Base-by-base conservation (phyloP, 2,888 invertebrate species). In the Hyposoter dolosus region DNA sequence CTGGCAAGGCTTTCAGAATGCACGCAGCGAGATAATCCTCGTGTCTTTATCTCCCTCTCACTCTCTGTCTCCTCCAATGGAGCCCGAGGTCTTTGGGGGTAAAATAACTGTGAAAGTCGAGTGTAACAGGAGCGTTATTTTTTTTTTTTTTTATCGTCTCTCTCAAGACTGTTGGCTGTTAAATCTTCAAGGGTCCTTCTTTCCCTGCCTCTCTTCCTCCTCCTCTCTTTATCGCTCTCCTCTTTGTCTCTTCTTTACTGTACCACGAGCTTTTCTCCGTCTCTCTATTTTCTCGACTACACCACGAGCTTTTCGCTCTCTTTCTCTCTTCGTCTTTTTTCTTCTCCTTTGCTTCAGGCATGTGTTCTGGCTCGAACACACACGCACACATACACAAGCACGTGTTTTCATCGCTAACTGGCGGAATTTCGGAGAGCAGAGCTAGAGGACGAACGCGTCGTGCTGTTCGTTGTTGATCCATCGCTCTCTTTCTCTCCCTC, bases 91-190 rank as follows among this genome's bases (percentile, higher is more conserved):
- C 82, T 78, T 85, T n/a, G 75, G 74, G 60, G 82, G 74, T 85
- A 82, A 74, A 69, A 85, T 82, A 82, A 85, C 85, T 75, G 78
- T 75, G 78, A 85, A 82, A 85, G 78, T 84, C 74, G 81, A 78
- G 82, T 82, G 72, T 76, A 85, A 85, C 82, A 65, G 71, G 35
- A 82, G 45, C 45, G 65, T 85, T 84, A 65, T 56, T 82, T 71
- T 75, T 77, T 72, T 72, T 72, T 78, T 69, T 77, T 65, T 50
- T 75, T 40, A 28, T 72, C 71, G 60, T 65, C 40, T 65, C 45
- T 78, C 43, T 63, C 79, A 53, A 53, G 74, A 47, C 47, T 69
- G 63, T 50, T 76, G 71, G 35, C 75, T 71, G 66, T 80, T 69
- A 76, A 83, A 75, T 81, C 74, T 81, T 28, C 56, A 40, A 81